These are phyloP conservation scores for Sceloporus undulatus DNA, from an alignment of 2,113 vertebrate species.

Conservation along the genomic window DNA sequence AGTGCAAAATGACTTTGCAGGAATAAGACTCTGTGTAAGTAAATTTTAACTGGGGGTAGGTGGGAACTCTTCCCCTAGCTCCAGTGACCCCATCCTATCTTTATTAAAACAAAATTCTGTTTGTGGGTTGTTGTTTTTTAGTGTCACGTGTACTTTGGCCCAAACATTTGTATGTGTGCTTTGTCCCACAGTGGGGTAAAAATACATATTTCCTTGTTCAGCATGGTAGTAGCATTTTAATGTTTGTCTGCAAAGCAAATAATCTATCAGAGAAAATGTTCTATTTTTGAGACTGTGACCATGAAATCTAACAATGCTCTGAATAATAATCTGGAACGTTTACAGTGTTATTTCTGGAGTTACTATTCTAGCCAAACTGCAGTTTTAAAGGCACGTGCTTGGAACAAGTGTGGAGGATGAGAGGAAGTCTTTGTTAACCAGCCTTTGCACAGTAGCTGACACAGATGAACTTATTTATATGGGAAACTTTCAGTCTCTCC, in stretches of 20 bases:
- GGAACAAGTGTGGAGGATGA: slow-evolving; percentile 41
- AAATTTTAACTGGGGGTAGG: background rate
- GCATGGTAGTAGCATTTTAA: background rate
- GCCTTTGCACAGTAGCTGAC: slow-evolving; percentile 4
- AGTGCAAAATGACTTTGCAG: background rate
- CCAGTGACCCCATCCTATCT: background rate
- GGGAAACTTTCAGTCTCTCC: background rate
- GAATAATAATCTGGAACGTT: slow-evolving; percentile 10
- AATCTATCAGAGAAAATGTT: background rate
- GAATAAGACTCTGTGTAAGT: background rate
- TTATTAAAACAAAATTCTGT: background rate
- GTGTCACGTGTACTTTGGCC: background rate
- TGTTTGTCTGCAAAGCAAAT: background rate
- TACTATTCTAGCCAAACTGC: slow-evolving; percentile 8
- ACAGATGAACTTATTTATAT: background rate
- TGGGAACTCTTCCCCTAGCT: background rate
- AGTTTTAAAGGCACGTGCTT: slow-evolving; percentile 1
- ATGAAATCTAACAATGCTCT: background rate
- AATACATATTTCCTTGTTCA: background rate
- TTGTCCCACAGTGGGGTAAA: background rate
- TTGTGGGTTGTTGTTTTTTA: background rate
- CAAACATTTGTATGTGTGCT: background rate
- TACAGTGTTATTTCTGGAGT: slow-evolving; percentile 4
- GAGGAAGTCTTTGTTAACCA: slow-evolving; percentile 42
- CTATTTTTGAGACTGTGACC: background rate